Evolutionary conservation across 2,797 vertebrate species (phyloP).

Genomic region (Scarus forsteni): DNA sequence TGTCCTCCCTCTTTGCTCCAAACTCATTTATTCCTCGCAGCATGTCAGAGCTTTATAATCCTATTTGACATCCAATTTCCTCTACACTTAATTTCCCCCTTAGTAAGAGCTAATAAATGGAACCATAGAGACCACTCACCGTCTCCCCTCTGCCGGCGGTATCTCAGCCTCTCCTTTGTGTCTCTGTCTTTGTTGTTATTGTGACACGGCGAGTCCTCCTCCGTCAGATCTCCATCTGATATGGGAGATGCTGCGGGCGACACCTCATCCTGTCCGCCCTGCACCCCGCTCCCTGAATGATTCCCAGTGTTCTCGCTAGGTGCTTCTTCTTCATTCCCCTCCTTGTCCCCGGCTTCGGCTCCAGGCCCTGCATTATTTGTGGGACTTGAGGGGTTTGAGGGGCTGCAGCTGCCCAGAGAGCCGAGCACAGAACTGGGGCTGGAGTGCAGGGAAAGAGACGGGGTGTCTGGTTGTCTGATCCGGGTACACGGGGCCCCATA

Average conservation of each 20-base stretch:
- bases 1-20: not conserved
- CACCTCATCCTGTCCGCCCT: conserved; percentile 27
- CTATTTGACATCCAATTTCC: conserved; percentile 17
- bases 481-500: conserved; percentile 77
- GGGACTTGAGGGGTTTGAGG: conserved; percentile 75
- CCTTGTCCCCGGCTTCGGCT: conserved; percentile 33
- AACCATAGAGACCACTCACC: conserved; percentile 72
- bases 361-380: conserved; percentile 36
- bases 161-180: conserved; percentile 62
- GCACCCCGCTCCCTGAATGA: conserved; percentile 26
- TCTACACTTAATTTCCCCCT: conserved; percentile 9
- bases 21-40: conserved; percentile 6
- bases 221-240: conserved; percentile 59
- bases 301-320: conserved; percentile 51
- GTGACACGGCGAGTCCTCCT: conserved; percentile 68
- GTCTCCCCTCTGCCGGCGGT: conserved; percentile 52
- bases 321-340: conserved; percentile 38
- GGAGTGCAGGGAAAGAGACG: conserved; percentile 85
- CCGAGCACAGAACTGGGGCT: conserved; percentile 86
- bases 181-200: conserved; percentile 80
- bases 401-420: conserved; percentile 78
- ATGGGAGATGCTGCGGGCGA: conserved; percentile 60
- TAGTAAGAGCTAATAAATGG: conserved; percentile 22
- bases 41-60: not conserved
- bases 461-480: conserved; percentile 76